phyloP scores from a whole-genome alignment of 2,888 invertebrate genomes.

The Teinopalpus imperialis region DNA sequence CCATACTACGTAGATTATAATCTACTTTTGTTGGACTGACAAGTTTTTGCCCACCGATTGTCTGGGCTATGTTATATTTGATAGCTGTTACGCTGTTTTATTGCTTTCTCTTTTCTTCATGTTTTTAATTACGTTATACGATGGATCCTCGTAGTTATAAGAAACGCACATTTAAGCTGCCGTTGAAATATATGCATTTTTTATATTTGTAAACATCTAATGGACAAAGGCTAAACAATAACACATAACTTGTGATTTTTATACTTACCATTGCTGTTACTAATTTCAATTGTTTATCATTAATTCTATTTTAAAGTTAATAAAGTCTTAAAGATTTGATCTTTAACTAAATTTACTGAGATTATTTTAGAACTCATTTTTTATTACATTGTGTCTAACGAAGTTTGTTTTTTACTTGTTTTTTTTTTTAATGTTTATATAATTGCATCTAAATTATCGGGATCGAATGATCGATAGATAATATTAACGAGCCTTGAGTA shows the following conservation, averaged over 20 bases:
- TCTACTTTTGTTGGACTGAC: conserved; percentile 9
- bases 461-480: conserved; percentile 17
- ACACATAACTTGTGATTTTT: conserved; percentile 1
- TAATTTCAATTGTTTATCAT: conserved; percentile 7
- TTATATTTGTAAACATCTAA: background rate
- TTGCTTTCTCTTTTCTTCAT: conserved; percentile 14
- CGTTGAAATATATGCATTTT: background rate
- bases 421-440: background rate
- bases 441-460: conserved; percentile 7
- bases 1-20: conserved; percentile 1
- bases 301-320: conserved; percentile 1
- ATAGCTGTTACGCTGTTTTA: conserved; percentile 23
- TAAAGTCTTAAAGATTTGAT: conserved; percentile 9
- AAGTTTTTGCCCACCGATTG: conserved; percentile 18
- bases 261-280: conserved; percentile 4
- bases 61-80: conserved; percentile 21
- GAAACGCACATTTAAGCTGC: conserved; percentile 14
- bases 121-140: background rate
- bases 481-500: conserved; percentile 4
- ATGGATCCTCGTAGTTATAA: conserved; percentile 11
- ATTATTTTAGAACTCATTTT: conserved; percentile 10
- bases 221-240: background rate
- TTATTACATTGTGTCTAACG: background rate
- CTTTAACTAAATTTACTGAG: conserved; percentile 12
- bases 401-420: background rate